phyloP scores from a whole-genome alignment of 2,888 invertebrate genomes.

The Pycnomerus fuliginosus region DNA sequence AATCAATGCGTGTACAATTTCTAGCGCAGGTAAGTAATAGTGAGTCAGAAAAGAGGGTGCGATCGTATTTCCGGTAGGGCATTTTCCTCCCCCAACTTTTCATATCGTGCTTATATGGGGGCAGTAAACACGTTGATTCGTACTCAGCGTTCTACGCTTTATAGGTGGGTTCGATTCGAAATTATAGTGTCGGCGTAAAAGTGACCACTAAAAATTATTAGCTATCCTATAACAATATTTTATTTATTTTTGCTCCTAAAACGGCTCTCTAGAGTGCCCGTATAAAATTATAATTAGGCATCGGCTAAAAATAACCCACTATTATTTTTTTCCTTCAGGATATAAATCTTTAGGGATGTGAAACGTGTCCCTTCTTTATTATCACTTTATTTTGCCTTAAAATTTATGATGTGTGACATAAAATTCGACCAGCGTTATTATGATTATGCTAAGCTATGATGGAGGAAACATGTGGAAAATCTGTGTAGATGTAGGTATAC shows the following conservation, averaged over 20 bases:
- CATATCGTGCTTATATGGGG: conserved; percentile 22
- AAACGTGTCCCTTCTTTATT: no score
- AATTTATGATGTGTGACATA: no score
- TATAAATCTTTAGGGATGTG: no score
- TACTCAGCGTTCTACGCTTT: conserved; percentile 12
- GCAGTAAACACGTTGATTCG: conserved; percentile 25
- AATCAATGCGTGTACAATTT: no score
- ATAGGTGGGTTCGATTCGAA: conserved; percentile 19
- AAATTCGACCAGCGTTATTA: no score
- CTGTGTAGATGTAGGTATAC: no score
- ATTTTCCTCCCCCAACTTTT: conserved; percentile 17
- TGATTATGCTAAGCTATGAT: no score
- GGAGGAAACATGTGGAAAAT: no score
- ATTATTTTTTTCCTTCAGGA: no score
- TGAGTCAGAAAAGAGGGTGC: no score
- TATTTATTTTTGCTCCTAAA: conserved; percentile 10
- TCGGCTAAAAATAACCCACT: background rate
- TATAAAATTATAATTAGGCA: background rate
- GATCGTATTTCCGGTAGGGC: conserved; percentile 20
- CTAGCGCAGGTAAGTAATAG: no score
- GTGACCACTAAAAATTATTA: conserved; percentile 26
- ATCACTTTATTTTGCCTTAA: no score
- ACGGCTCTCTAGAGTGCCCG: background rate
- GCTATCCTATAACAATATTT: conserved; percentile 5
- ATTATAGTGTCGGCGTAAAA: conserved; percentile 26